Percentiles rank a stretch among this genome's conserved stretches.
These are phyloP conservation scores for Saimiri boliviensis DNA, from an alignment of 2,113 vertebrate species.

Conservation along the genomic window DNA sequence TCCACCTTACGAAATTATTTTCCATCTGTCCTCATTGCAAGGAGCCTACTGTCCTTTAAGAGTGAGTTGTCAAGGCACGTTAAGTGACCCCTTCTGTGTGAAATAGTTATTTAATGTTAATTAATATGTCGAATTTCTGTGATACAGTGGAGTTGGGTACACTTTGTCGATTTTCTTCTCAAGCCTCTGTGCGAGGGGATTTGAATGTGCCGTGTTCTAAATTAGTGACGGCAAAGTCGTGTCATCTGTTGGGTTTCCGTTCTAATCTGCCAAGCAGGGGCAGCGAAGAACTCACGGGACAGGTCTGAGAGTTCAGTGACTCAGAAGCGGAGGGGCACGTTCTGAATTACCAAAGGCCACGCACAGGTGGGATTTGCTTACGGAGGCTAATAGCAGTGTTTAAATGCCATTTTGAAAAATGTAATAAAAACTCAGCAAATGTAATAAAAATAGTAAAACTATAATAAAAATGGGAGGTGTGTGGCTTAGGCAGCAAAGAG, in stretches of 20 bases:
- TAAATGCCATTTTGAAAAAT: neutral
- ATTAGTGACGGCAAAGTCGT: neutral
- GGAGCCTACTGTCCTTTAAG: too few relatives aligned
- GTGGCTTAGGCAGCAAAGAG: neutral
- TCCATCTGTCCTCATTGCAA: neutral
- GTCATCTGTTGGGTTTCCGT: neutral
- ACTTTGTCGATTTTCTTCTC: neutral
- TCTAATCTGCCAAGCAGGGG: neutral
- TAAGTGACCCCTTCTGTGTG: neutral
- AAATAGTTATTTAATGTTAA: neutral
- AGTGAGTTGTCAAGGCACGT: neutral
- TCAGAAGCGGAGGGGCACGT: neutral
- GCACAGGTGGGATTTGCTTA: fast-evolving
- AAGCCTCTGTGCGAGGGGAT: fast-evolving
- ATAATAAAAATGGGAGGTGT: too few relatives aligned
- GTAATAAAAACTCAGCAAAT: too few relatives aligned
- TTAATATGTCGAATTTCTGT: neutral
- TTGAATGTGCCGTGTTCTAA: neutral
- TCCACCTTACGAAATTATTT: neutral
- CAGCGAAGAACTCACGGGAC: neutral
- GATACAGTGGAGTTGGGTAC: fast-evolving
- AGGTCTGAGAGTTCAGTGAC: neutral
- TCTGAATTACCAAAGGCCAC: fast-evolving
- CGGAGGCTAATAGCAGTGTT: fast-evolving
- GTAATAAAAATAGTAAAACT: fast-evolving